Evolutionary conservation across 2,888 invertebrate genomes (phyloP).

Genomic region (Salpingus planirostris): DNA sequence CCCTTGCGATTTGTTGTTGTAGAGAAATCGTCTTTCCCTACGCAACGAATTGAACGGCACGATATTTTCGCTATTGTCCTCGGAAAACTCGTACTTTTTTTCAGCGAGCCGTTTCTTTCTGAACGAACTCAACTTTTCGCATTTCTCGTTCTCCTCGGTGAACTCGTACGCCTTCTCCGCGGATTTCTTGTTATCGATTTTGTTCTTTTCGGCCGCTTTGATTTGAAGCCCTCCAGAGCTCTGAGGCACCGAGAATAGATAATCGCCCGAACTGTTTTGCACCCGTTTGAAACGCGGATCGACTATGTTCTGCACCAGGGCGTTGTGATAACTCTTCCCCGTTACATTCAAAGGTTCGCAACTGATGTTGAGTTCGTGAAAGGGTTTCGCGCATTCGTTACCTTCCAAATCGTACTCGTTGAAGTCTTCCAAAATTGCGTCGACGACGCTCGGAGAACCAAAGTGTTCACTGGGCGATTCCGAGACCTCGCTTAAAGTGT

Average conservation of each 20-base stretch:
- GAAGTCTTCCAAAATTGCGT: conserved; percentile 41
- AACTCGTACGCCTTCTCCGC: conserved; percentile 78
- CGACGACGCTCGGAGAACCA: conserved; percentile 33
- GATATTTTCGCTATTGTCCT: conserved; percentile 60
- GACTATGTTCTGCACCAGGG: conserved; percentile 38
- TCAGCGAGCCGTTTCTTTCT: conserved; percentile 78
- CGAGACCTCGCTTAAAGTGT: conserved; percentile 37
- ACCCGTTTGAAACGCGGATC: conserved; percentile 38
- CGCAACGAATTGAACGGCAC: conserved; percentile 56
- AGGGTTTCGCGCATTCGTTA: conserved; percentile 40
- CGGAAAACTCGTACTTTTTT: conserved; percentile 86
- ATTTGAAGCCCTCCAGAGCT: conserved; percentile 25
- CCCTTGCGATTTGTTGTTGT: conserved; percentile 23
- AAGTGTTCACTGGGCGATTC: conserved; percentile 38
- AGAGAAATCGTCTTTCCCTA: conserved; percentile 35
- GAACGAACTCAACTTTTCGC: conserved; percentile 79
- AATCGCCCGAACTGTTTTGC: conserved; percentile 30
- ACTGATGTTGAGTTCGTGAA: conserved; percentile 42
- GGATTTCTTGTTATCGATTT: conserved; percentile 42
- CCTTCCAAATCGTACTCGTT: conserved; percentile 42
- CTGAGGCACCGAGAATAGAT: conserved; percentile 36
- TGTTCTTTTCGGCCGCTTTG: conserved; percentile 26
- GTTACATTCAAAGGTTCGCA: conserved; percentile 42
- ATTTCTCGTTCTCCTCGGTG: conserved; percentile 74
- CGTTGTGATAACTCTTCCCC: conserved; percentile 41